Percentiles rank a stretch among this genome's conserved stretches.
These are phyloP conservation scores for Montipora capricornis DNA, from an alignment of 64 coral and sea anemone species.

Conservation along the genomic window DNA sequence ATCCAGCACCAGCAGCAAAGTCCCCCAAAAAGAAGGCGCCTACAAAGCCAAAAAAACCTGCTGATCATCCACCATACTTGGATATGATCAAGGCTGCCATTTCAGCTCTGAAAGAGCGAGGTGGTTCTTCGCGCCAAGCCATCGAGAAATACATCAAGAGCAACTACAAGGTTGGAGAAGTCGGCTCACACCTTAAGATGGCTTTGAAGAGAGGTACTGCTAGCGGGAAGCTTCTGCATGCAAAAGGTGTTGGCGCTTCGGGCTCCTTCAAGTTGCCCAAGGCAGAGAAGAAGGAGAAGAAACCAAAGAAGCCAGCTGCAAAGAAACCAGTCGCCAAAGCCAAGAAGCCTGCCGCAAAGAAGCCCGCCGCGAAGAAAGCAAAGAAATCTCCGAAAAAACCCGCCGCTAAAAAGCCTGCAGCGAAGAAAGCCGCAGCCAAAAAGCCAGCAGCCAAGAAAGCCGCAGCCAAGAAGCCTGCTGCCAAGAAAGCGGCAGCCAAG, in stretches of 20 bases:
- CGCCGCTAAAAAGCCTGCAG: neutral
- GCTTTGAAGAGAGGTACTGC: conserved; percentile 2
- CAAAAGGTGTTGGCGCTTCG: conserved; percentile 32
- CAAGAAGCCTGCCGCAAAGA: conserved; percentile 13
- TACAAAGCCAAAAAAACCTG: neutral
- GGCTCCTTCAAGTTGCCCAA: conserved; percentile 24
- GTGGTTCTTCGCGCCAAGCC: conserved; percentile 36
- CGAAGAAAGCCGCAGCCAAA: conserved; percentile 4
- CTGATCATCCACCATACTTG: conserved; percentile 17
- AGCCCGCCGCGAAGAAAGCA: neutral
- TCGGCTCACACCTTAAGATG: neutral
- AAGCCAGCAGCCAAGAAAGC: conserved; percentile 9
- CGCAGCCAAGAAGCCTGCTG: neutral
- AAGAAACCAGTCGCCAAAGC: neutral
- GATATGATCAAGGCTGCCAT: conserved; percentile 40
- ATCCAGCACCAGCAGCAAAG: neutral
- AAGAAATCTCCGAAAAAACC: neutral
- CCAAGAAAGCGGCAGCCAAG: neutral
- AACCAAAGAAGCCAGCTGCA: neutral
- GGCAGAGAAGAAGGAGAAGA: neutral
- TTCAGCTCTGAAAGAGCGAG: neutral
- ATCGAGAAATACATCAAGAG: conserved; percentile 45
- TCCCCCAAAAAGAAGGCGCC: neutral
- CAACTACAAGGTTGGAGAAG: conserved; percentile 47
- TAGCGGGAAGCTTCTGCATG: neutral